Evolutionary conservation across 2,113 vertebrate species (phyloP).

Genomic region (Chloebia gouldiae): DNA sequence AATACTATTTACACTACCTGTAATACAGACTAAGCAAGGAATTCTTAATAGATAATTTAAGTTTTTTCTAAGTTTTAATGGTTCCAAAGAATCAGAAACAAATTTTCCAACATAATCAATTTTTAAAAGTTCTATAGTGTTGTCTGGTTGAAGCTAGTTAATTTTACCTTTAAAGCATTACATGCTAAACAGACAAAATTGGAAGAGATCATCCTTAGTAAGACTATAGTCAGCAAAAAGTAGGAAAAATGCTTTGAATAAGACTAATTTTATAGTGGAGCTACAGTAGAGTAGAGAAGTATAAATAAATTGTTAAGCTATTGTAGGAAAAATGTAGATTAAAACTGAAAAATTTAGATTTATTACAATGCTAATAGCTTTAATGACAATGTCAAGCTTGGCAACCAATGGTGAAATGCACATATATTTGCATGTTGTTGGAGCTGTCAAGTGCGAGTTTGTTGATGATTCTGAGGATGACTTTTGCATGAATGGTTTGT

Average conservation of each 20-base stretch:
- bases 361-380: background rate
- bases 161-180: background rate
- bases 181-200: background rate
- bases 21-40: background rate
- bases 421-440: fast-evolving
- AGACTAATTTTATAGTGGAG: background rate
- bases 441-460: background rate
- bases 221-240: background rate
- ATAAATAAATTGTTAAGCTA: background rate
- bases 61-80: background rate
- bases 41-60: background rate
- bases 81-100: background rate
- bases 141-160: background rate
- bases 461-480: background rate
- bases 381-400: background rate
- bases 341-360: background rate
- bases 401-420: background rate
- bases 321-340: background rate
- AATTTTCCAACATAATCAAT: background rate
- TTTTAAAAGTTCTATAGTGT: background rate
- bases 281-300: background rate
- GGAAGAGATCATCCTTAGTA: background rate
- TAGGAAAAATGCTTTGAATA: background rate
- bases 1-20: background rate
- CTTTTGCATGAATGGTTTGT: background rate